Base-by-base conservation (phyloP, 2,113 vertebrate genomes). In the Copsychus sechellarum region DNA sequence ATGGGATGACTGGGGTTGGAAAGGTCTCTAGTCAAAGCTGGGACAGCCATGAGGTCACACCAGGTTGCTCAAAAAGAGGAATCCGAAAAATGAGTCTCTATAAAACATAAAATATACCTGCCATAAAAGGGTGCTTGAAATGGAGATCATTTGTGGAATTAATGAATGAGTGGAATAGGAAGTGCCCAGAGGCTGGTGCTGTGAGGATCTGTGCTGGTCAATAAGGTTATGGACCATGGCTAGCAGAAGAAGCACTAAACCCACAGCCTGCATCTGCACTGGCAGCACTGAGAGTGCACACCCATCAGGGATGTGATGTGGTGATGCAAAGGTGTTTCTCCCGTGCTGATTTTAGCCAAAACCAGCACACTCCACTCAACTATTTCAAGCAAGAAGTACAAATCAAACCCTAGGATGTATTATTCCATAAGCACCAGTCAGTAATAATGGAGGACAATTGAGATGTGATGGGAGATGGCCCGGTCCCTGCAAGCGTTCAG, bases 371-470 rank as follows among this genome's bases (percentile, higher is more conserved):
- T 86, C 21, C 31, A 31, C 12, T 34, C 77, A 51, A 20, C 11
- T 69, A 3, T 34, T 86, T 86, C 62, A 81, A 83, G 51, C 3
- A 53, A 48, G 28, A 87, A 28, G 38, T 28, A 23, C 48, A 77
- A 77, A 65, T 38, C 12, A 65, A 64, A 28, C 28, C 29, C 69
- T 50, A 72, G 24, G 61, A 25, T 9, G 8, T 33, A 23, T 50
- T 67, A 62, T 47, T 64, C 13, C 22, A 6, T 36, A 34, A 84
- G 15, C 9, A 84, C 5, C 31, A 25, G 26, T 31, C 42, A 62
- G 36, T 11, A 78, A 58, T 1, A 7, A 7, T 2, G 14, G 42
- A 87, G 11, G 12, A 12, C 25, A 62, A 84, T 12, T 0, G 0
- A 47, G 11, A 12, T 11, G 11, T 50, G 47, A 45, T 31, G 6